Base-by-base conservation (phyloP, 2,888 invertebrate species). In the Tanypteryx hageni region DNA sequence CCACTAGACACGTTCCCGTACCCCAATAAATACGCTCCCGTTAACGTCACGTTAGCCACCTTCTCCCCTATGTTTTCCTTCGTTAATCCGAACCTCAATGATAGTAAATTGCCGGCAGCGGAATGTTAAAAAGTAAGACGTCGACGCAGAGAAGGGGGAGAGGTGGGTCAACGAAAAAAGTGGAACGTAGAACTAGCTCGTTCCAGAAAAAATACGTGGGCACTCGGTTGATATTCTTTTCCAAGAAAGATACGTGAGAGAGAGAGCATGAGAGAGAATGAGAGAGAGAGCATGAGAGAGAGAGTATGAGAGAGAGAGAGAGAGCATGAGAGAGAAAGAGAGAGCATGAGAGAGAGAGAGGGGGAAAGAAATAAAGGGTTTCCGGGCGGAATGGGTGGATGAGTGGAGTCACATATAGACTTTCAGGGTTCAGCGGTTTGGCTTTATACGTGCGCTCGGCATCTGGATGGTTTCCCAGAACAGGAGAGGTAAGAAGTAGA, bases 391-490 rank as follows among this genome's bases (percentile, higher is more conserved):
- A 59, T 27, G 59, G 59, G 59, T 27, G 59, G 16, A 56, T 27
- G 61, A 56, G 27, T 56, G 59, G 86, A 86, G 59, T 86, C 86
- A 59, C 86, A 86, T 31, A 59, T 59, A 86, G 86, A 86, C 85
- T 85, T 85, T 18, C 22, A 61, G 86, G 86, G 86, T 59, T 59
- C 27, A 86, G 86, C n/a, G 59, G 86, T 86, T 86, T 61, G 59
- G 59, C 86, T 86, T 86, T 61, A 58, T 59, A 86, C 86, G 86
- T 27, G 59, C 27, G 86, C 85, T 22, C 57, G 27, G 85, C 85
- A 85, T 85, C 85, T 85, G 85, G 85, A 85, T 58, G 85, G 85
- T 85, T 85, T 85, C 85, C 85, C 85, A 85, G 85, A 85, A 85
- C 56, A 85, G 57, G n/a, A 84, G 56, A 31, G 82, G 82, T 16